phyloP scores from a whole-genome alignment of 2,113 vertebrate genomes.

The Edolisoma coerulescens region DNA sequence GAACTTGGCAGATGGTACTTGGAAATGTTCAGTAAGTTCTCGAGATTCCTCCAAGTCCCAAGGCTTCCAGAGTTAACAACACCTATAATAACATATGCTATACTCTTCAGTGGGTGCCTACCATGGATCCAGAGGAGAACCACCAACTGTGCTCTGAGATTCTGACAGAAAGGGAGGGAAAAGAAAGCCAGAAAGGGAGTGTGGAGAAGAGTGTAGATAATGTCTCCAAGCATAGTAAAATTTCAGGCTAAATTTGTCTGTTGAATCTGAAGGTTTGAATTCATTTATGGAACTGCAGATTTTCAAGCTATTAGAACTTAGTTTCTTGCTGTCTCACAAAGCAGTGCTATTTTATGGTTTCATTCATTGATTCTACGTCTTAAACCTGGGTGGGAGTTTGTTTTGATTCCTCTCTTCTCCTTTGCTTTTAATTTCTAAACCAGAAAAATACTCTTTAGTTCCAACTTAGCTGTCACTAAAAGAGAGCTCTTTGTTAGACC shows the following conservation, averaged over 20 bases:
- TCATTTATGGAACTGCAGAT: neutral
- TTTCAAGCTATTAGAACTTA: neutral
- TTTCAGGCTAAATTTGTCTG: neutral
- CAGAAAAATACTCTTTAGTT: neutral
- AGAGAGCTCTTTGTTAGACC: neutral
- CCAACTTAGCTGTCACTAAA: neutral
- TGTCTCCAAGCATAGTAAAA: neutral
- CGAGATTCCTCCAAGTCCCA: neutral
- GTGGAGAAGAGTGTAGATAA: neutral
- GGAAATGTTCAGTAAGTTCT: neutral
- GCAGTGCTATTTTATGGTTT: neutral
- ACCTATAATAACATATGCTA: neutral
- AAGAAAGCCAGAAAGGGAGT: neutral
- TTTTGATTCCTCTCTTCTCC: neutral
- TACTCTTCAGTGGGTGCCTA: neutral
- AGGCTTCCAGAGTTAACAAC: neutral
- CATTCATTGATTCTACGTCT: neutral
- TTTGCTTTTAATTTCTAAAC: neutral
- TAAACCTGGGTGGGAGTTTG: neutral
- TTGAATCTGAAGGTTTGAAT: neutral
- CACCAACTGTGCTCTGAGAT: neutral
- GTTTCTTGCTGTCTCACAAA: neutral
- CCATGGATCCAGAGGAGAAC: neutral
- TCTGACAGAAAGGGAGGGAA: neutral
- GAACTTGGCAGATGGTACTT: neutral